Percentiles rank a stretch among this genome's conserved stretches.
Evolutionary conservation across 2,797 vertebrate species (phyloP).

Genomic region (Coranthus polyacanthus): DNA sequence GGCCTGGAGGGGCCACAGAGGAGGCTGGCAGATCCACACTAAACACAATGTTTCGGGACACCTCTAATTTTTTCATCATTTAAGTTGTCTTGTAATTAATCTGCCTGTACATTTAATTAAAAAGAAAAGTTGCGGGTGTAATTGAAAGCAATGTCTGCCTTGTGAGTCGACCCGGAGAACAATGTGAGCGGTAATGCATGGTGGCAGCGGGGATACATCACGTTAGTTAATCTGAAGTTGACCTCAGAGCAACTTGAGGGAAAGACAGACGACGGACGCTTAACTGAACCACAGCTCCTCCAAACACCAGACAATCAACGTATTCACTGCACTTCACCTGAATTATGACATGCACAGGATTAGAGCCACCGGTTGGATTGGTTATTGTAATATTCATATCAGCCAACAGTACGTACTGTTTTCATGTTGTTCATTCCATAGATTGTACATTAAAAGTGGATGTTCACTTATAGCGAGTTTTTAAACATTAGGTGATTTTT

Average conservation of each 20-base stretch:
- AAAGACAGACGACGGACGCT: conserved; percentile 33
- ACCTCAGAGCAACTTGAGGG: conserved; percentile 74
- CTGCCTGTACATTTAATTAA: conserved; percentile 86
- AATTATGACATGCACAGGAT: too few relatives aligned
- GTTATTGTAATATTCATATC: too few relatives aligned
- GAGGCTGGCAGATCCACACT: conserved; percentile 58
- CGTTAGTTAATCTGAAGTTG: conserved; percentile 81
- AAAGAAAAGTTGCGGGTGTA: conserved; percentile 84
- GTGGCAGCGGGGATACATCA: conserved; percentile 83
- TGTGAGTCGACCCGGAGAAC: conserved; percentile 69
- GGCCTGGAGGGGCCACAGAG: conserved; percentile 43
- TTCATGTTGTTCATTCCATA: too few relatives aligned
- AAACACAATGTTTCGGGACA: conserved; percentile 73
- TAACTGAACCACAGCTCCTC: background rate
- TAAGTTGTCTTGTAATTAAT: conserved; percentile 83
- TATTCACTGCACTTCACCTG: background rate
- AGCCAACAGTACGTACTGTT: too few relatives aligned
- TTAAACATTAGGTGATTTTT: too few relatives aligned
- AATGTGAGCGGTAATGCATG: conserved; percentile 77
- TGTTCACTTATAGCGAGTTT: too few relatives aligned
- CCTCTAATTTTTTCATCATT: conserved; percentile 77
- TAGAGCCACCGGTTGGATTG: too few relatives aligned
- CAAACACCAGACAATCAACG: conserved; percentile 22
- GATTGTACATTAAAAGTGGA: too few relatives aligned
- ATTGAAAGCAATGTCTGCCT: conserved; percentile 83